phyloP scores from a whole-genome alignment of 2,797 vertebrate species.

The Acanthis flammea region DNA sequence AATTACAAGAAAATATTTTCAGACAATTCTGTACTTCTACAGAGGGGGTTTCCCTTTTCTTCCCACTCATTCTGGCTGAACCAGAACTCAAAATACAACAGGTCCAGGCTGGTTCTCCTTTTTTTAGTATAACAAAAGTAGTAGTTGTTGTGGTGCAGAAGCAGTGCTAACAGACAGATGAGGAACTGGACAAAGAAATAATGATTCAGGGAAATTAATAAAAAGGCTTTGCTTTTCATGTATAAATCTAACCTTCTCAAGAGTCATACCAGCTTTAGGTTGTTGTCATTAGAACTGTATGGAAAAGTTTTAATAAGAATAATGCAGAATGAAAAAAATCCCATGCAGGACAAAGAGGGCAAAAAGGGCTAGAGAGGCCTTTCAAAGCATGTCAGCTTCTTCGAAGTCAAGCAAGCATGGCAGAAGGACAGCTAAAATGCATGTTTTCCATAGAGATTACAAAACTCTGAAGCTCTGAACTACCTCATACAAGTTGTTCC shows the following conservation, averaged over 20 bases:
- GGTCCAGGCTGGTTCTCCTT: not conserved
- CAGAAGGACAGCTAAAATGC: not conserved
- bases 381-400: not conserved
- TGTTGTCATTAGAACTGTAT: not conserved
- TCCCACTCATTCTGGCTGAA: not conserved
- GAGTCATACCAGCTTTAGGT: not conserved
- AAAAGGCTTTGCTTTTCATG: not conserved
- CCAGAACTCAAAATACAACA: not conserved
- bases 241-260: not conserved
- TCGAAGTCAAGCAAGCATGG: not conserved
- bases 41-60: not conserved
- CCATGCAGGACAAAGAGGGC: not conserved
- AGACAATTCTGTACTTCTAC: not conserved
- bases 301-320: not conserved
- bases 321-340: not conserved
- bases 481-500: not conserved
- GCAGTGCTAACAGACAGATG: not conserved
- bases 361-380: not conserved
- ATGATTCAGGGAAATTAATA: not conserved
- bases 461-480: not conserved
- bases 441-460: not conserved
- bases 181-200: not conserved
- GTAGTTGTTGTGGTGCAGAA: not conserved
- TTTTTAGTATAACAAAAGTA: not conserved
- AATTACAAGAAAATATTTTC: not conserved